phyloP scores from a whole-genome alignment of 2,113 vertebrate genomes.

The Phalacrocorax brasilianus region DNA sequence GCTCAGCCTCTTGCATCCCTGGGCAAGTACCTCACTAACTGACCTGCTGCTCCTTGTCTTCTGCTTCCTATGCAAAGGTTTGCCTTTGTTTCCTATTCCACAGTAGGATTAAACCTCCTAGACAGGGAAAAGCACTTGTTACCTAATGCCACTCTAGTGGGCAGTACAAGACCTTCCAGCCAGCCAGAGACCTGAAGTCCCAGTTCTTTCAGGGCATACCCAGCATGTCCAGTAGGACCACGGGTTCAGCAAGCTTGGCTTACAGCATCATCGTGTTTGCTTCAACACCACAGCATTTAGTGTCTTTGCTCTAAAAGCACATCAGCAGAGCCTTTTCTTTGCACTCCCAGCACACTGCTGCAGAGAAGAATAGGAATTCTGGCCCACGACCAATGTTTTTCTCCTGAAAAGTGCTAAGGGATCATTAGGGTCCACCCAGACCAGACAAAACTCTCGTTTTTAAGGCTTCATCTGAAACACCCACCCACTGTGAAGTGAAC shows the following conservation, averaged over 20 bases:
- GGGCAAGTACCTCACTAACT: not conserved
- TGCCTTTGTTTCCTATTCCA: not conserved
- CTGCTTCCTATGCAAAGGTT: not conserved
- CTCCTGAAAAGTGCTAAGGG: slow-evolving; percentile 32
- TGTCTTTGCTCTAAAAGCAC: not conserved
- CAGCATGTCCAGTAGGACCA: not conserved
- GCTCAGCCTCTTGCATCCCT: not conserved
- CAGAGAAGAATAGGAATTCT: not conserved
- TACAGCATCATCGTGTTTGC: rapidly evolving
- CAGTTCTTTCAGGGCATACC: not conserved
- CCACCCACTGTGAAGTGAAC: slow-evolving; percentile 48
- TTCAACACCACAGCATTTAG: not conserved
- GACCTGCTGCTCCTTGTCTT: not conserved
- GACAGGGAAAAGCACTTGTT: not conserved
- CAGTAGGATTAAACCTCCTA: not conserved
- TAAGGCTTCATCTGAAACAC: slow-evolving; percentile 38
- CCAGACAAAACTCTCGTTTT: slow-evolving; percentile 38
- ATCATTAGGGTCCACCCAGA: slow-evolving; percentile 29
- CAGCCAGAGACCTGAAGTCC: not conserved
- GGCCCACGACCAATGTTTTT: slow-evolving; percentile 30
- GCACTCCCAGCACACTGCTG: not conserved
- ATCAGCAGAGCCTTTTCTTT: not conserved
- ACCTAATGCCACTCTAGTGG: not conserved
- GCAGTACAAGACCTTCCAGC: not conserved
- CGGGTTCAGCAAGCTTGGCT: not conserved